Conservation (phyloP, 2,113 vertebrate genomes). For the Gallinago jamesoni region DNA sequence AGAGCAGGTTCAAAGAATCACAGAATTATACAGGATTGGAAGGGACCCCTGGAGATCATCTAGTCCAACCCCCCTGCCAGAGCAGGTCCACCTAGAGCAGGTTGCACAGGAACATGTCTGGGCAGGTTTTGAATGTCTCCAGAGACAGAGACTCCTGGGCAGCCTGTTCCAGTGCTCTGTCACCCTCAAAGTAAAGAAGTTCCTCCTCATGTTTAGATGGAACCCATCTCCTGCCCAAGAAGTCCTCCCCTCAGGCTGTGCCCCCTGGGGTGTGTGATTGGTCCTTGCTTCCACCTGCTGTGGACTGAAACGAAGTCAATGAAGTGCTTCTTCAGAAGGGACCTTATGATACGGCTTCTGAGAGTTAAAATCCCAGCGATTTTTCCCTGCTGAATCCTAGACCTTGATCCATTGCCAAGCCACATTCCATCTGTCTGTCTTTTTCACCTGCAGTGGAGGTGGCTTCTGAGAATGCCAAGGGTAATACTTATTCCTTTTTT, state of each 20-base stretch:
- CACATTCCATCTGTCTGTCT: background rate
- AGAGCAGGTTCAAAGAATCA: background rate
- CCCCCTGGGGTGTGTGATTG: rapidly evolving
- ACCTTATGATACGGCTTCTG: background rate
- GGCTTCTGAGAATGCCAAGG: background rate
- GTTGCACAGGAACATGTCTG: too few relatives aligned
- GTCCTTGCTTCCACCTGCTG: background rate
- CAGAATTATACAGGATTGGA: too few relatives aligned
- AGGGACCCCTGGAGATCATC: too few relatives aligned
- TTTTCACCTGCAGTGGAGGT: background rate
- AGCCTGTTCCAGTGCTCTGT: too few relatives aligned
- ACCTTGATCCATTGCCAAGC: background rate
- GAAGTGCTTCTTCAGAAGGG: background rate
- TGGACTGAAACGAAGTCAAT: background rate
- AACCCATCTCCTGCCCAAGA: background rate
- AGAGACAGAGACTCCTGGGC: too few relatives aligned
- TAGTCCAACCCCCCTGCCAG: too few relatives aligned
- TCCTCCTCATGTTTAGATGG: too few relatives aligned
- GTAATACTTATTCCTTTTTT: background rate
- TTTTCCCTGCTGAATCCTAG: background rate
- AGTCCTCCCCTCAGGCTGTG: background rate
- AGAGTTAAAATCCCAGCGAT: background rate
- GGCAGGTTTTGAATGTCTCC: too few relatives aligned
- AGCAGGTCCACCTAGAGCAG: too few relatives aligned
- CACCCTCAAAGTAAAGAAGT: too few relatives aligned